These are phyloP conservation scores for Argya squamiceps DNA, from an alignment of 2,797 vertebrate species.

Conservation along the genomic window DNA sequence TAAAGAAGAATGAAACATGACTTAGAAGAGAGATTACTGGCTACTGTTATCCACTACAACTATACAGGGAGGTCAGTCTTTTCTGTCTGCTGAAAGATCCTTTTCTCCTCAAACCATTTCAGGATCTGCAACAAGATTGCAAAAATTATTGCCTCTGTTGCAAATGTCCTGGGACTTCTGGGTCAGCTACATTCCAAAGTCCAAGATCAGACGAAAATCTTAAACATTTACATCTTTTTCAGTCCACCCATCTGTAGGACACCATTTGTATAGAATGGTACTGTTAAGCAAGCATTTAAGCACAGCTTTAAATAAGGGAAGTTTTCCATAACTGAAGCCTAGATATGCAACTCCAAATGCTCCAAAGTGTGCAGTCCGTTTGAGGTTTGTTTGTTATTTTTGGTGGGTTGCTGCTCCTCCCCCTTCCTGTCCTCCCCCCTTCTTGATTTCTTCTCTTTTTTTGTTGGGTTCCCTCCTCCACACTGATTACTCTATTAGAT, in stretches of 20 bases:
- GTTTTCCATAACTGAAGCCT: neutral
- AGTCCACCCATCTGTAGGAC: neutral
- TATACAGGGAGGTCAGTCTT: neutral
- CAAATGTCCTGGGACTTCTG: neutral
- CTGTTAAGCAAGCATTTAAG: neutral
- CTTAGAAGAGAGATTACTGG: neutral
- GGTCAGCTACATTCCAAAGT: neutral
- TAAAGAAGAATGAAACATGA: neutral
- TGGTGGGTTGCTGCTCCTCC: neutral
- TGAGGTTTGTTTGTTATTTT: neutral
- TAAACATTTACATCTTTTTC: neutral
- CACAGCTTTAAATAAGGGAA: neutral
- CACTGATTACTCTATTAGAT: neutral
- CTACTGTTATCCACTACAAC: neutral
- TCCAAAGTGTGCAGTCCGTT: neutral
- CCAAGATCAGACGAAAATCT: neutral
- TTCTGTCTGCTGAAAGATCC: neutral
- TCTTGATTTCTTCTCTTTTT: neutral
- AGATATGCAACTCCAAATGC: neutral
- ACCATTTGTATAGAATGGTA: neutral
- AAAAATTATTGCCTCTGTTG: neutral
- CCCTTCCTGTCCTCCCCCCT: neutral
- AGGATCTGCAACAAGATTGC: neutral
- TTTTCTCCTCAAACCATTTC: neutral
- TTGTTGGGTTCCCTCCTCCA: accelerated